These are phyloP conservation scores for Muntiacus reevesi DNA, from an alignment of 2,113 vertebrate species.

Conservation along the genomic window DNA sequence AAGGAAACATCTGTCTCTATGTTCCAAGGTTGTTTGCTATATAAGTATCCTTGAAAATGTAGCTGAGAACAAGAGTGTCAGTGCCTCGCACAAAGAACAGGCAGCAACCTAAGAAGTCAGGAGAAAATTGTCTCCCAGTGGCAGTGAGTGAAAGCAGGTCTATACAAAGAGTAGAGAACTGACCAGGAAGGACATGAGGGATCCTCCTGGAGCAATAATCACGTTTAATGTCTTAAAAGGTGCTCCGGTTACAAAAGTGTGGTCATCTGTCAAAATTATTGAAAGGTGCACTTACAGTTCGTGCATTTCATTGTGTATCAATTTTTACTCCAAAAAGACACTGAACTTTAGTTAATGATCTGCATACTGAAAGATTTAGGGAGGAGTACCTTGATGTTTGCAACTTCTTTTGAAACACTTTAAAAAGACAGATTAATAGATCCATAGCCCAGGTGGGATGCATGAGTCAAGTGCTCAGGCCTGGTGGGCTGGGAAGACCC, in stretches of 20 bases:
- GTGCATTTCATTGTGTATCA: not conserved
- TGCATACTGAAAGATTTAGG: not conserved
- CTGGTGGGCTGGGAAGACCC: too few species aligned
- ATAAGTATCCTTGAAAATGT: not conserved
- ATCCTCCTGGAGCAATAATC: not conserved
- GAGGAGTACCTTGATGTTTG: not conserved
- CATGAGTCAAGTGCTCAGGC: too few species aligned
- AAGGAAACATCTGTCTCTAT: not conserved
- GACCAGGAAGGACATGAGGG: not conserved
- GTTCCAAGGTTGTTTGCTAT: not conserved
- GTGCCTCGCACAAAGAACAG: not conserved
- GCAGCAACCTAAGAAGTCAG: not conserved
- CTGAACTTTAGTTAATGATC: not conserved
- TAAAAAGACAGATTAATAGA: not conserved
- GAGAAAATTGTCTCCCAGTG: not conserved
- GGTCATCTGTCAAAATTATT: not conserved
- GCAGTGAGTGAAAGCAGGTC: not conserved
- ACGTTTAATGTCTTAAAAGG: not conserved
- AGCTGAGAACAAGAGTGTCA: not conserved
- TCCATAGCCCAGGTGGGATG: too few species aligned
- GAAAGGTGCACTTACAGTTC: not conserved
- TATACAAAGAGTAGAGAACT: not conserved
- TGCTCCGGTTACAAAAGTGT: not conserved
- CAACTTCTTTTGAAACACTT: constrained; percentile 4
- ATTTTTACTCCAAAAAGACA: not conserved